Evolutionary conservation across 2,113 vertebrate genomes (phyloP).

Genomic region (Struthio camelus): DNA sequence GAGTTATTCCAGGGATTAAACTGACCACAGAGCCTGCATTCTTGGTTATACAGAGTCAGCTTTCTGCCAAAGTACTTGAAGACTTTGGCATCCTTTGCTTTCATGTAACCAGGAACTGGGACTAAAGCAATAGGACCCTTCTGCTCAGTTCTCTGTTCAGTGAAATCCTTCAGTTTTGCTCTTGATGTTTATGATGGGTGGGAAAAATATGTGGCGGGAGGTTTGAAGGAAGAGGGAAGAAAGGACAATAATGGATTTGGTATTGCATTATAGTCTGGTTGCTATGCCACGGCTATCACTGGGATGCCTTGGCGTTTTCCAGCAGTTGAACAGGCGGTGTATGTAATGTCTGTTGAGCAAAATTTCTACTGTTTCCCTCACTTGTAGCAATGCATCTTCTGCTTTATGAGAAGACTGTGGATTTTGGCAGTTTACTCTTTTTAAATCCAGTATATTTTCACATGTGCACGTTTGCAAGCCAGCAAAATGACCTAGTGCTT

Average conservation of each 20-base stretch:
- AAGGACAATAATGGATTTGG: neutral
- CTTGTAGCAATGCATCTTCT: rapidly evolving
- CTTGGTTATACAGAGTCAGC: neutral
- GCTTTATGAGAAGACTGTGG: rapidly evolving
- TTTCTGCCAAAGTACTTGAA: slow-evolving; percentile 60
- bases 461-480: rapidly evolving
- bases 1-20: slow-evolving; percentile 50
- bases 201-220: neutral
- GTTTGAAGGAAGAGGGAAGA: neutral
- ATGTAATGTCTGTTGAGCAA: rapidly evolving
- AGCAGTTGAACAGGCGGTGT: rapidly evolving
- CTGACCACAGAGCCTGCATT: slow-evolving; percentile 54
- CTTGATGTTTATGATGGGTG: neutral
- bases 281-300: rapidly evolving
- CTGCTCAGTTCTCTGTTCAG: neutral
- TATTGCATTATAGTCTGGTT: neutral
- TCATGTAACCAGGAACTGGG: neutral
- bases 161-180: slow-evolving; percentile 35
- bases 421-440: neutral
- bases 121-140: slow-evolving; percentile 15
- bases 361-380: rapidly evolving
- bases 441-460: rapidly evolving
- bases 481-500: rapidly evolving
- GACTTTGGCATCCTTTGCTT: slow-evolving; percentile 56
- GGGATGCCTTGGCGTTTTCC: rapidly evolving